Conservation (phyloP, 2,888 invertebrate genomes). For the Drosophila affinis region DNA sequence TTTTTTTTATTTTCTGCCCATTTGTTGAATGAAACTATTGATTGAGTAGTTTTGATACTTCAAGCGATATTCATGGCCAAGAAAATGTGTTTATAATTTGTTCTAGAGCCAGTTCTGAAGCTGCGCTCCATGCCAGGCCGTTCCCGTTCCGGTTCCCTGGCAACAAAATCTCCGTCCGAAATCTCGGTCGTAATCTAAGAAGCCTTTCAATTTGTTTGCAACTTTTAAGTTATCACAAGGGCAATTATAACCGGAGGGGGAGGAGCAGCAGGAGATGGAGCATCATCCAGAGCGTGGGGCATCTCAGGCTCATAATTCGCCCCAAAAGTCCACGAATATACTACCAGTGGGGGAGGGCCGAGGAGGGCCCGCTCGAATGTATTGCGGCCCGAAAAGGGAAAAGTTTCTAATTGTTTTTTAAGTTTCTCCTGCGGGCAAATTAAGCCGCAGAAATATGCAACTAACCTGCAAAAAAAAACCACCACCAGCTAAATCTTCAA, state of each 20-base stretch:
- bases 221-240: constrained; percentile 25
- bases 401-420: constrained; percentile 45
- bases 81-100: background rate
- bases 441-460: constrained; percentile 31
- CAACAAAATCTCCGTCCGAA: constrained; percentile 1
- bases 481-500: constrained; percentile 25
- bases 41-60: too few species aligned
- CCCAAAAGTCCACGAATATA: background rate
- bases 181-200: constrained; percentile 5
- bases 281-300: background rate
- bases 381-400: constrained; percentile 8
- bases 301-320: background rate
- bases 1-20: too few species aligned
- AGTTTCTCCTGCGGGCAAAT: constrained; percentile 36
- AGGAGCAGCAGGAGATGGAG: too few species aligned
- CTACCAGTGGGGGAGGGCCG: background rate
- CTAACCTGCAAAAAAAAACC: constrained; percentile 32
- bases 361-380: background rate
- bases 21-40: too few species aligned
- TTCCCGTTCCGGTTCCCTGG: background rate
- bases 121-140: background rate
- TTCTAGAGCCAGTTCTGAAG: background rate
- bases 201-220: constrained; percentile 29
- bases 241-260: constrained; percentile 10
- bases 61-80: background rate